phyloP scores from a whole-genome alignment of 2,113 vertebrate genomes.

The Grallaria varia region DNA sequence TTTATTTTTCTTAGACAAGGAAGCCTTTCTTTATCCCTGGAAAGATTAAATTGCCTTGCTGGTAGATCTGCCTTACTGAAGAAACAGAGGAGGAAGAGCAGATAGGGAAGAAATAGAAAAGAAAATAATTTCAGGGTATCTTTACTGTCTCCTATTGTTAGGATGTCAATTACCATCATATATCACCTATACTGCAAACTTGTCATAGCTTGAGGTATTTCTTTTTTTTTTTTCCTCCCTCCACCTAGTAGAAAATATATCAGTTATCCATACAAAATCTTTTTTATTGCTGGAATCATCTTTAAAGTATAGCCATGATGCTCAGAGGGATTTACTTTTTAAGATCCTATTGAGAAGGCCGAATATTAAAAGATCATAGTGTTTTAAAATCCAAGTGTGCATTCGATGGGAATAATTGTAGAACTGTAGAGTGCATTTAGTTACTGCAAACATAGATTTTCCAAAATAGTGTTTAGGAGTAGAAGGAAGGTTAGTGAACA shows the following conservation, averaged over 20 bases:
- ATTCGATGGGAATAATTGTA: neutral
- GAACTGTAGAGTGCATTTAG: neutral
- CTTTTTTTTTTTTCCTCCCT: neutral
- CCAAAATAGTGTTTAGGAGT: neutral
- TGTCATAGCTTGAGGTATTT: slow-evolving; percentile 1
- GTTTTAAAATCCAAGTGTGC: neutral
- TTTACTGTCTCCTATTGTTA: slow-evolving; percentile 30
- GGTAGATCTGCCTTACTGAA: slow-evolving; percentile 33
- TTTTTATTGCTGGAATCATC: neutral
- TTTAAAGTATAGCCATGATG: neutral
- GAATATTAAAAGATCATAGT: neutral
- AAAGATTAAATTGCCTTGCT: slow-evolving; percentile 55
- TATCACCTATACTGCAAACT: neutral
- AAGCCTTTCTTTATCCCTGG: slow-evolving; percentile 17
- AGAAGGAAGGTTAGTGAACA: neutral
- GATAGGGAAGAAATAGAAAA: slow-evolving; percentile 1
- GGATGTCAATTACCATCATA: slow-evolving; percentile 34
- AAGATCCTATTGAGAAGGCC: neutral
- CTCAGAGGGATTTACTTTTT: neutral
- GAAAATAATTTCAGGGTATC: slow-evolving; percentile 12
- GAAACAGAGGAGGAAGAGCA: slow-evolving; percentile 19
- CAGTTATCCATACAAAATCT: neutral
- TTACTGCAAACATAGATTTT: neutral
- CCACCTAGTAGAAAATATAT: neutral
- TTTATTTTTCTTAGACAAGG: slow-evolving; percentile 39